Base-by-base conservation (phyloP, 2,888 invertebrate genomes). In the Schizotus pectinicornis region DNA sequence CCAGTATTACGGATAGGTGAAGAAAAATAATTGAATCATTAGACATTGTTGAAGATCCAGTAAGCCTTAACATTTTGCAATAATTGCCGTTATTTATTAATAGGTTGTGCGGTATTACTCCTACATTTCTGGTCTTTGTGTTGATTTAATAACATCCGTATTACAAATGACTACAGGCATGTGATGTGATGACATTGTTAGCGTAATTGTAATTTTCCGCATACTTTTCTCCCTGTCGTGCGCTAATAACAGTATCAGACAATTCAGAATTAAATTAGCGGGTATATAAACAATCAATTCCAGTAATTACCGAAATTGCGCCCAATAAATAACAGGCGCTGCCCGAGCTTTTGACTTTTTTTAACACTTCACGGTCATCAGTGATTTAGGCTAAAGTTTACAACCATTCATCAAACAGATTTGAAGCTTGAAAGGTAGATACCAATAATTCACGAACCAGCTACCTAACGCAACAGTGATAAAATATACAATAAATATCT, bases 71-170 rank as follows among this genome's bases (percentile, higher is more conserved):
- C 22, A 22, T 9, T 43, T 43, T 3, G 8, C 12, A 13, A 8
- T 47, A 13, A 9, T 14, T 47, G 47, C 36, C 47, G 48, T 48
- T 48, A 48, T 32, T 22, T 34, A 13, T 50, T 50, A 50, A 50
- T 50, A 31, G 41, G 39, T 14, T 9, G 30, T 33, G 49, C 37
- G 37, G 7, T 47, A 47, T 9, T 36, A 36, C 34, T 12, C 12
- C 31, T 13, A 14, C 34, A 36, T 42, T 41, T 9, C 22, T 49
- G 48, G 33, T 43, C 45, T 51, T 35, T 47, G 50, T 48, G 50
- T 54, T 47, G 53, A 45, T 42, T 50, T 50, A 52, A 56, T 55
- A 48, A 62, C 62, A 64, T 64, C 64, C 64, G 62, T 53, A 59
- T 64, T 62, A 45, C 52, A 59, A 45, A 59, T 53, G 54, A 12